Conservation (phyloP, 2,888 invertebrate species). For the Philopedon plagiatum region DNA sequence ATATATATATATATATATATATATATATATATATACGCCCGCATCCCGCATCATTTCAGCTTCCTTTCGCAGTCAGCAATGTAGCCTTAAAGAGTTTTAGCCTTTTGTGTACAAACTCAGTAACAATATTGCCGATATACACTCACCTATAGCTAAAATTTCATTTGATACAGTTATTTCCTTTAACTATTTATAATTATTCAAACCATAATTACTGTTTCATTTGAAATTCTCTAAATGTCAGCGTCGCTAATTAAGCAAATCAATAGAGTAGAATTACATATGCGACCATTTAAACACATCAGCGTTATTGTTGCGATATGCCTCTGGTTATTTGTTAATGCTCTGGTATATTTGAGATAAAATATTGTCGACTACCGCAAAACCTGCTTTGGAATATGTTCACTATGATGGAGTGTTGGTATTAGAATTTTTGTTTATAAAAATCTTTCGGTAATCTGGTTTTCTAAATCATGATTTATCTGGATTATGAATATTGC, state of each 20-base stretch:
- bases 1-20: too few relatives aligned
- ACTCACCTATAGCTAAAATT: too few relatives aligned
- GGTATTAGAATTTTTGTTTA: background rate
- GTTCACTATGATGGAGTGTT: background rate
- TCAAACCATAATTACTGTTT: constrained; percentile 23
- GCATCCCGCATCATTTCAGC: too few relatives aligned
- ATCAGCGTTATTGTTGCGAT: constrained; percentile 7
- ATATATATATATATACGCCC: too few relatives aligned
- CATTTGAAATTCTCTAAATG: constrained; percentile 10
- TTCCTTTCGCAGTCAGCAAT: too few relatives aligned
- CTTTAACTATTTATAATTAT: constrained; percentile 36
- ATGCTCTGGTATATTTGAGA: constrained; percentile 2
- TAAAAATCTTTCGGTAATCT: background rate
- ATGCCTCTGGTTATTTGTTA: constrained; percentile 10
- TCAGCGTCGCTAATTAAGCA: constrained; percentile 10
- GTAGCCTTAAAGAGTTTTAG: too few relatives aligned
- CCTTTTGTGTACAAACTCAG: too few relatives aligned
- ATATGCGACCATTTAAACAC: constrained; percentile 8
- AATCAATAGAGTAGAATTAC: constrained; percentile 27
- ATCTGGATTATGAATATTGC: too few relatives aligned
- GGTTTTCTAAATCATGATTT: too few relatives aligned
- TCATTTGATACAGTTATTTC: background rate
- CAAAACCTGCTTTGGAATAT: background rate
- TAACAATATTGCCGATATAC: too few relatives aligned
- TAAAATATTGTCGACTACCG: background rate